Conservation (phyloP, 2,797 vertebrate genomes). For the Caiman crocodilus region DNA sequence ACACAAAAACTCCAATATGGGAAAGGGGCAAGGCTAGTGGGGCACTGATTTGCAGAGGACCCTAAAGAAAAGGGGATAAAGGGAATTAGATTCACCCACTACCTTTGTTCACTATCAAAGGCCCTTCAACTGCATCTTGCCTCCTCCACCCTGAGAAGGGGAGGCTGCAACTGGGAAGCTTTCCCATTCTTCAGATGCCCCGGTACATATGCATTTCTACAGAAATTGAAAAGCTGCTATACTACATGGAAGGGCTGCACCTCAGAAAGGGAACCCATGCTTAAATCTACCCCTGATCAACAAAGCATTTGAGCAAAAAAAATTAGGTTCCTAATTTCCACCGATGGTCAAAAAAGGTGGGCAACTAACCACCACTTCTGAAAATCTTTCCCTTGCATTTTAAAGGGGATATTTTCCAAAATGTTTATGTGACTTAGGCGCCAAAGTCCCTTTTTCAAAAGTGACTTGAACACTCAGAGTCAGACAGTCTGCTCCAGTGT, state of each 20-base stretch:
- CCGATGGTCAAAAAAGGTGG: background rate
- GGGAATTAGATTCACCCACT: background rate
- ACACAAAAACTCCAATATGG: background rate
- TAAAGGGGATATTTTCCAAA: background rate
- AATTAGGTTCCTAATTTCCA: background rate
- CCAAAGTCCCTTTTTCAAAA: background rate
- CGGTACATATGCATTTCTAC: background rate
- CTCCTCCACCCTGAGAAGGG: background rate
- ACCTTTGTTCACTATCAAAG: background rate
- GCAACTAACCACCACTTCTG: background rate
- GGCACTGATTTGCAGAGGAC: background rate
- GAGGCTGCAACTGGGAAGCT: background rate
- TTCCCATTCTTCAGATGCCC: background rate
- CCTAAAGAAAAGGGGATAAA: background rate
- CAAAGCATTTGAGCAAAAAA: background rate
- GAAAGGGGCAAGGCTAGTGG: background rate
- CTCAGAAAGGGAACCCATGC: background rate
- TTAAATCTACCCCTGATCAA: background rate
- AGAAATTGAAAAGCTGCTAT: background rate
- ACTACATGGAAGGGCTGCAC: background rate
- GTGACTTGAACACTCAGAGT: no score
- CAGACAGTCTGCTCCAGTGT: no score
- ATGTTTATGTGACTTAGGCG: background rate
- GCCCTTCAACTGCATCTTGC: background rate
- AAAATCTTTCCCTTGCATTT: background rate